phyloP scores from a whole-genome alignment of 2,113 vertebrate genomes.

The Oncorhynchus nerka region DNA sequence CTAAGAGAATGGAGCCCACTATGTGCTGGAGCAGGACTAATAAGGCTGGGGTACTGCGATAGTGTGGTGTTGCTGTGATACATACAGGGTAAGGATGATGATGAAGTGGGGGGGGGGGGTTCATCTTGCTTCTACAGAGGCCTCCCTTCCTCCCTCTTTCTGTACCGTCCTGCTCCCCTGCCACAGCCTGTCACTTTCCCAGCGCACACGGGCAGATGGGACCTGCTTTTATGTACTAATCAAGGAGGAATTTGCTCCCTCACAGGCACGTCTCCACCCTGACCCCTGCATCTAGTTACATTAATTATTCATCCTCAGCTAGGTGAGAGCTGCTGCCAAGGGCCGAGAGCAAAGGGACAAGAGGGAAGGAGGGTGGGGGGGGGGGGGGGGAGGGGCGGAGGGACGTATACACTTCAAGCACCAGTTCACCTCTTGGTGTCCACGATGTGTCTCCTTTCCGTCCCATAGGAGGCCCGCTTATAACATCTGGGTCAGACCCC shows the following conservation, averaged over 20 bases:
- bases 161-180: constrained; percentile 40
- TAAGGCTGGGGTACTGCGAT: too few relatives aligned
- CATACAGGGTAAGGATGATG: too few relatives aligned
- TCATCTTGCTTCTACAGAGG: constrained; percentile 13
- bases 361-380: constrained; percentile 26
- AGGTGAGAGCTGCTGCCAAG: constrained; percentile 64
- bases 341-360: constrained; percentile 33
- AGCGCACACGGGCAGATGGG: constrained; percentile 69
- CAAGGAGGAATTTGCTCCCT: constrained; percentile 77
- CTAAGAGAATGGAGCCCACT: constrained; percentile 12
- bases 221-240: constrained; percentile 75
- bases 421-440: constrained; percentile 52
- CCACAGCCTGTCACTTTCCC: constrained; percentile 64
- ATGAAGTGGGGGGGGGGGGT: too few relatives aligned
- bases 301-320: constrained; percentile 76
- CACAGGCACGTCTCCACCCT: constrained; percentile 73
- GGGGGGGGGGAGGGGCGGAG: neutral
- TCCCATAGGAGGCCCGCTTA: constrained; percentile 16
- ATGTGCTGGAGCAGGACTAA: neutral
- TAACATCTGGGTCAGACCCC: constrained; percentile 45
- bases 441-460: constrained; percentile 32
- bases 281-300: constrained; percentile 70
- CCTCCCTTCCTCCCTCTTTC: too few relatives aligned
- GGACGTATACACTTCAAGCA: constrained; percentile 33
- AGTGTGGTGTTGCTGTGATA: too few relatives aligned